phyloP scores from a whole-genome alignment of 2,797 vertebrate species.

The Lagorchestes hirsutus region DNA sequence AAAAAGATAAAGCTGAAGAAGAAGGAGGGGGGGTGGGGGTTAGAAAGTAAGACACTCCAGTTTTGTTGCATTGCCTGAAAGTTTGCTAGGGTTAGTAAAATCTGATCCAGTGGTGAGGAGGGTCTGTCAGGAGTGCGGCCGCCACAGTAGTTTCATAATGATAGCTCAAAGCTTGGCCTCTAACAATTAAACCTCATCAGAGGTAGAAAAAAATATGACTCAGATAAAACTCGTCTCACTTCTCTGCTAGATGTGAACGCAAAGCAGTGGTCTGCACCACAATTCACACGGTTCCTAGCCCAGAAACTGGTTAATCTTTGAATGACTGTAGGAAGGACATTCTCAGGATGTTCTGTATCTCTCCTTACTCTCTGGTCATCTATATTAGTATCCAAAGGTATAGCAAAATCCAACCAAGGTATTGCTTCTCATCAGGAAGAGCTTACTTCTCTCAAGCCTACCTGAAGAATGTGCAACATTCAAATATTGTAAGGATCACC shows the following conservation, averaged over 20 bases:
- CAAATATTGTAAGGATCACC: neutral
- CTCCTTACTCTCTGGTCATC: neutral
- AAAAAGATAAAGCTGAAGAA: slow-evolving; percentile 51
- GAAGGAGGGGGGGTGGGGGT: neutral
- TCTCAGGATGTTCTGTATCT: neutral
- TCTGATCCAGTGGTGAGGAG: slow-evolving; percentile 48
- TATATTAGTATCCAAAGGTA: neutral
- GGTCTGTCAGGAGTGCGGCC: slow-evolving; percentile 53
- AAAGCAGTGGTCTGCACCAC: slow-evolving; percentile 50
- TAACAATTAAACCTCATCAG: slow-evolving; percentile 65
- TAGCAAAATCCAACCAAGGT: neutral
- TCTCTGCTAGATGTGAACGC: slow-evolving; percentile 69
- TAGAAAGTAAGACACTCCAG: slow-evolving; percentile 1
- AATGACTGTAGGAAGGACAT: neutral
- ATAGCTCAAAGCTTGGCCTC: slow-evolving; percentile 61
- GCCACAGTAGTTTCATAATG: slow-evolving; percentile 70
- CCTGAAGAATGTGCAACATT: neutral
- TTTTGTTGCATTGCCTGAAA: slow-evolving; percentile 28
- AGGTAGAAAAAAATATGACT: slow-evolving; percentile 63
- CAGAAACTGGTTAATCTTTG: slow-evolving; percentile 2
- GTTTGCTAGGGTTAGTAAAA: slow-evolving; percentile 38
- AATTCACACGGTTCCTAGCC: slow-evolving; percentile 65
- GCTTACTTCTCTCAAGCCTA: neutral
- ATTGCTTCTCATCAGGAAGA: neutral
- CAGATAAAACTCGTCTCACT: slow-evolving; percentile 67